Base-by-base conservation (phyloP, 53 echinoderm and acorn worm species). In the Holothuria leucospilota region DNA sequence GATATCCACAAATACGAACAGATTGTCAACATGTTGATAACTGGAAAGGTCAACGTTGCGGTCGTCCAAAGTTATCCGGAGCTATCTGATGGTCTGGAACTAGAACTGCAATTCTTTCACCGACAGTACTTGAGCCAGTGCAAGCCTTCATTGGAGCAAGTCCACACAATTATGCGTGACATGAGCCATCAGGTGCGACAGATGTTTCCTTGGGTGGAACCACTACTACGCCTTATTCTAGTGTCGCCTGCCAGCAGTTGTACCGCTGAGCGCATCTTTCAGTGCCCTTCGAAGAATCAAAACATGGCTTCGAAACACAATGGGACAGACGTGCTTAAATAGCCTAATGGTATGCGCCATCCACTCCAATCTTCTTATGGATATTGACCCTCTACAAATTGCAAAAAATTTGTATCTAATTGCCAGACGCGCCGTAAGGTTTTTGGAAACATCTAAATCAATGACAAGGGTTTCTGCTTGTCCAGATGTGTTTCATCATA, bases 271-370 rank as follows among this genome's bases (percentile, higher is more conserved):
- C 41, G 77, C 21, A n/a, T 90, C 85, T 8, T 85, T 85, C 87
- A 91, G 87, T 82, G 86, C 86, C 23, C 79, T 91, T 13, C 81
- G 90, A 40, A 68, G 86, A 12, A 59, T 85, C 15, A 85, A 86
- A 59, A 90, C 90, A 6, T 90, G 90, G 86, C 80, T 86, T 2
- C 28, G 90, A 10, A 66, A 21, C 29, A 86, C 90, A 7, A 92
- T 92, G 86, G n/a, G n/a, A 29, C 89, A 92, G 49, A 39, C 81
- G 68, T 39, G 86, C 23, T 78, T 92, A 8, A 92, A 89, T 66
- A 68, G 62, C 26, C 30, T 87, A 5, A 84, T 84, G 82, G 71
- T 89, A 13, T 92, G 92, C 68, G 82, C 82, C 82, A 73, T 91
- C 5, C 91, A 86, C 30, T 25, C 51, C 8, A 85, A 85, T 15